Base-by-base conservation (phyloP, 30 jellyfish, hydroid and myxozoan genomes). In the Hydractinia echinata region DNA sequence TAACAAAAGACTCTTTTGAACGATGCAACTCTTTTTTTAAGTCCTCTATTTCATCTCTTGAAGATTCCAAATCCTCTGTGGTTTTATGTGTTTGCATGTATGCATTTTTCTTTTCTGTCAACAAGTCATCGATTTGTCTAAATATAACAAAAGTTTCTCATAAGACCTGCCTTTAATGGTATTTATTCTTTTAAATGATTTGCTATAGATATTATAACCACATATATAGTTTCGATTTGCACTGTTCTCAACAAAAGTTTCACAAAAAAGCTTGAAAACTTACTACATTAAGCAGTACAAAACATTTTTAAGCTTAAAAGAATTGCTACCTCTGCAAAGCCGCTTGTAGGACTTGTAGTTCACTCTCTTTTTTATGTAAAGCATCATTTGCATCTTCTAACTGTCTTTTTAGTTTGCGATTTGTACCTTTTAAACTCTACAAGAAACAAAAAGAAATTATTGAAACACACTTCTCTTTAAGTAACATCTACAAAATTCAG, bases 51-150 rank as follows among this genome's bases (percentile, higher is more conserved):
- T 84, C 85, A 13, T 77, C 80, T 61, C 74, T 71, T 4, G 91
- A 91, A 56, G 71, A 58, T 53, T 89, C 96, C 10, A 81, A 60
- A 54, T 81, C 83, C 39, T 89, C 96, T 51, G 62, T 73, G 5
- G 91, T 69, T 69, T 84, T 84, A 60, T 89, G 96, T 56, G 81
- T 77, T 50, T 89, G 87, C 9, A 83, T 54, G 78, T 76, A 83
- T 10, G 88, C 78, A 18, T 72, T 67, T 81, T 89, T 89, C 86
- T 84, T 89, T 53, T 89, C 96, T 18, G 83, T 55, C 39, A 89
- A 15, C 16, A 89, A 62, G 55, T 84, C 94, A 68, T 84, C 95
- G 56, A 84, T 56, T 89, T 89, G 96, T 79, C 96, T 89, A 82
- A 6, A 30, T 2, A 30, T 30, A 30, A 30, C 44, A 30, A 30